Evolutionary conservation across 2,113 vertebrate species (phyloP).

Genomic region (Cervus canadensis): DNA sequence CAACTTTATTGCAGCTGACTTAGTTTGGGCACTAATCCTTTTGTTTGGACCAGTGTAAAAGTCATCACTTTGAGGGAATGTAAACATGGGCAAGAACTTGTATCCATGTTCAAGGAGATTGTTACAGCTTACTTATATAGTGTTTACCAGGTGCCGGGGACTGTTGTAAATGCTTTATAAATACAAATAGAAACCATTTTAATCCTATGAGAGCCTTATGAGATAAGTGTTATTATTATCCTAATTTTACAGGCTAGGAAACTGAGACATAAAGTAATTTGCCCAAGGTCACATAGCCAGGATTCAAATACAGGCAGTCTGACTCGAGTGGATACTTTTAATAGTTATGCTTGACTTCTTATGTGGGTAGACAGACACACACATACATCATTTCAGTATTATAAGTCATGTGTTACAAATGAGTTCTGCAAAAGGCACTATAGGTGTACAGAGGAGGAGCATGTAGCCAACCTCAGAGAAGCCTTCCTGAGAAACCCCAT

Average conservation of each 20-base stretch:
- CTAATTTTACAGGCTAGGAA: background rate
- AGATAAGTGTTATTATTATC: background rate
- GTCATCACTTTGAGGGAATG: background rate
- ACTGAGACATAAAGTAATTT: background rate
- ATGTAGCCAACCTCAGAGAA: background rate
- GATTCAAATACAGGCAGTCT: background rate
- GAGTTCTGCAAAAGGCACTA: background rate
- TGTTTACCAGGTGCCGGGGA: background rate
- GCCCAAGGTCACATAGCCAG: background rate
- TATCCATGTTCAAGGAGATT: background rate
- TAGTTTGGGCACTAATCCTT: background rate
- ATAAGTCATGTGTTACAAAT: background rate
- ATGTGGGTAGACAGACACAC: background rate
- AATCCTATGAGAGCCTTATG: background rate
- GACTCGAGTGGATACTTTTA: background rate
- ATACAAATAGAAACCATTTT: background rate
- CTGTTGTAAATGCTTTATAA: background rate
- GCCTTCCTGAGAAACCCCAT: background rate
- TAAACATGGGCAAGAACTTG: background rate
- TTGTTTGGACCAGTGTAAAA: background rate
- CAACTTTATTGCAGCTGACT: background rate
- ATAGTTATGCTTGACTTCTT: background rate
- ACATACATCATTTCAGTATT: background rate
- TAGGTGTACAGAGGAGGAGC: background rate
- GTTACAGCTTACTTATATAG: background rate